A percentile compares a stretch with the other conserved stretches of the same genome.
Evolutionary conservation across 2,888 invertebrate species (phyloP).

Genomic region (Tipula lateralis): DNA sequence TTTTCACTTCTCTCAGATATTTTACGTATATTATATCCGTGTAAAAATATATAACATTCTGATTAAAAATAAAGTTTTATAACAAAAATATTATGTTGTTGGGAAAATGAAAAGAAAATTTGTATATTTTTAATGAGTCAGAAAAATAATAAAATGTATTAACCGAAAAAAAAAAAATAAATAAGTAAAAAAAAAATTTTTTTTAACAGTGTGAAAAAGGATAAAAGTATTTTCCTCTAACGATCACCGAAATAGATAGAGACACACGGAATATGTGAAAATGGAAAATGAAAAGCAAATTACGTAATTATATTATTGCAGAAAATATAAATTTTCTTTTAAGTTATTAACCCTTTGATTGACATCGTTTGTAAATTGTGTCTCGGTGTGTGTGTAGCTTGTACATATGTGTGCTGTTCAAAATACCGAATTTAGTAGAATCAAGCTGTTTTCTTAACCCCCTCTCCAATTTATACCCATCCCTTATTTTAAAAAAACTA

Average conservation of each 20-base stretch:
- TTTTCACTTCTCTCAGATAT: neutral
- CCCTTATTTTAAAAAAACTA: neutral
- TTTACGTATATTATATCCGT: neutral
- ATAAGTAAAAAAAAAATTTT: neutral
- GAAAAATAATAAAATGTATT: constrained; percentile 24
- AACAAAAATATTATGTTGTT: constrained; percentile 15
- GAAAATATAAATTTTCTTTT: neutral
- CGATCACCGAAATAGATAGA: neutral
- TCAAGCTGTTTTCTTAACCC: neutral
- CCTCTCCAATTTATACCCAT: neutral
- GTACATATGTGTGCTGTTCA: neutral
- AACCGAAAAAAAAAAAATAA: neutral
- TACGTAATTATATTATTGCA: constrained; percentile 11
- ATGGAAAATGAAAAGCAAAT: constrained; percentile 11
- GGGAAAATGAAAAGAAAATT: constrained; percentile 24
- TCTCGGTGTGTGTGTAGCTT: neutral
- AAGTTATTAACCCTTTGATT: constrained; percentile 19
- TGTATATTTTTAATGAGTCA: constrained; percentile 24
- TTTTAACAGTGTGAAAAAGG: neutral
- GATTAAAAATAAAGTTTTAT: constrained; percentile 1
- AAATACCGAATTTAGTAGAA: neutral
- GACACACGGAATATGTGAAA: neutral
- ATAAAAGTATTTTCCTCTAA: neutral
- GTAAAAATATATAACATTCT: constrained; percentile 11
- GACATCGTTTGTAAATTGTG: neutral